Base-by-base conservation (phyloP, 2,888 invertebrate genomes). In the Caenorhabditis angaria region DNA sequence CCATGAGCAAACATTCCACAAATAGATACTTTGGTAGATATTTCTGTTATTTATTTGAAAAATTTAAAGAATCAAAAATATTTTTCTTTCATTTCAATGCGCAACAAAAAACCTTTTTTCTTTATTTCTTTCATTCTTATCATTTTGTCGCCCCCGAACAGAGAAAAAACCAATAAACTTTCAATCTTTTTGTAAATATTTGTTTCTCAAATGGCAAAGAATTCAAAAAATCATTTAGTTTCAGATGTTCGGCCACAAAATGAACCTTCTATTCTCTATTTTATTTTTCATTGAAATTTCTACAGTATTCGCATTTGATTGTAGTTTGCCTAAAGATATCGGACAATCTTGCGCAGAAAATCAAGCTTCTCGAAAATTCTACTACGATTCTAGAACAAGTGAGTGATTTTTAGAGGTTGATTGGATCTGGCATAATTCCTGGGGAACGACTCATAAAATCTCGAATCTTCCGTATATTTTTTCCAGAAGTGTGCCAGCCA, bases 401-500 rank as follows among this genome's bases (percentile, higher is more conserved):
- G 47, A 74, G 81, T 69, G 53, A 1, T 27, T 18, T 14, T 28
- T 4, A 20, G 8, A 47, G 24, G 3, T 61, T 53, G 12, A 29
- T 14, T 14, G 32, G 20, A 10, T 14, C 53, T 50, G 22, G 50
- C 5, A 41, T 10, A 41, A 60, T 24, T 24, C 5, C 29, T 8
- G 10, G 28, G 8, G 14, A n/a, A 28, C 6, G 14, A 51, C 10
- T 54, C 3, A 27, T n/a, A n/a, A n/a, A n/a, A n/a, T n/a, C n/a
- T n/a, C n/a, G n/a, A n/a, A n/a, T n/a, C n/a, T n/a, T n/a, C n/a
- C n/a, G n/a, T n/a, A n/a, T n/a, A n/a, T 27, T 8, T 27, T 54
- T 8, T 56, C 28, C 72, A 84, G 84, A 85, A 65, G 82, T 84
- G 24, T 86, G 86, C 59, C 86, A 86, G 59, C 86, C 86, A 6